Conservation (phyloP, 35 echinoderm and acorn worm species). For the Diadema setosum region DNA sequence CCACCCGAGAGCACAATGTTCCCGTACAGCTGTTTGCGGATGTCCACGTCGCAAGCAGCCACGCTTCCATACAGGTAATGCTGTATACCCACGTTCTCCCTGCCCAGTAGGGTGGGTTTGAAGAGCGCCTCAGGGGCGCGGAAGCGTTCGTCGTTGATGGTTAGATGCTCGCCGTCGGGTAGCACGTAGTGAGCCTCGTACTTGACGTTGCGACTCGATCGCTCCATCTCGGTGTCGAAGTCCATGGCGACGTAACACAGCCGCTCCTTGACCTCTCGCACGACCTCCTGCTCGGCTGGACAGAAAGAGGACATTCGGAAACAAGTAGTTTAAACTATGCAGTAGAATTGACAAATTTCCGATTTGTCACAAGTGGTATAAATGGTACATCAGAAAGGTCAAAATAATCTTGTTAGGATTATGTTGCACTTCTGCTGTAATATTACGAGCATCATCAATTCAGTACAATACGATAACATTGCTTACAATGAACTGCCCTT, state of each 20-base stretch:
- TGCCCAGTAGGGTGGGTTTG: neutral
- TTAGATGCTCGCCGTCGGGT: slow-evolving; percentile 2
- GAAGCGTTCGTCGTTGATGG: slow-evolving; percentile 40
- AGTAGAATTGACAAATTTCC: too few relatives aligned
- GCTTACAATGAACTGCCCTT: too few relatives aligned
- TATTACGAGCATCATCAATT: too few relatives aligned
- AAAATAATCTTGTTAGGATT: too few relatives aligned
- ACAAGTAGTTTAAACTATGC: neutral
- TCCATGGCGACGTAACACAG: slow-evolving; percentile 40
- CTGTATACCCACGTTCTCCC: slow-evolving; percentile 24
- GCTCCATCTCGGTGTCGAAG: slow-evolving; percentile 16
- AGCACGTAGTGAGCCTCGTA: neutral
- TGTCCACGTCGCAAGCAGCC: neutral
- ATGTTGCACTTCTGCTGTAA: too few relatives aligned
- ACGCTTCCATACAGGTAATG: slow-evolving; percentile 7
- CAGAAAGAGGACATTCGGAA: neutral
- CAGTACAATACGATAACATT: too few relatives aligned
- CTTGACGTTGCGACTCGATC: neutral
- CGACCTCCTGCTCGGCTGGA: slow-evolving; percentile 34
- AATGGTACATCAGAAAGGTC: too few relatives aligned
- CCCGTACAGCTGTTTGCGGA: neutral
- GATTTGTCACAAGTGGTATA: too few relatives aligned
- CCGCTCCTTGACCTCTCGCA: slow-evolving; percentile 20
- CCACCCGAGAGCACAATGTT: neutral
- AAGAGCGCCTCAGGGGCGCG: slow-evolving; percentile 35